These are phyloP conservation scores for Spodoptera frugiperda DNA, from an alignment of 1,140 invertebrate genomes.

Conservation along the genomic window DNA sequence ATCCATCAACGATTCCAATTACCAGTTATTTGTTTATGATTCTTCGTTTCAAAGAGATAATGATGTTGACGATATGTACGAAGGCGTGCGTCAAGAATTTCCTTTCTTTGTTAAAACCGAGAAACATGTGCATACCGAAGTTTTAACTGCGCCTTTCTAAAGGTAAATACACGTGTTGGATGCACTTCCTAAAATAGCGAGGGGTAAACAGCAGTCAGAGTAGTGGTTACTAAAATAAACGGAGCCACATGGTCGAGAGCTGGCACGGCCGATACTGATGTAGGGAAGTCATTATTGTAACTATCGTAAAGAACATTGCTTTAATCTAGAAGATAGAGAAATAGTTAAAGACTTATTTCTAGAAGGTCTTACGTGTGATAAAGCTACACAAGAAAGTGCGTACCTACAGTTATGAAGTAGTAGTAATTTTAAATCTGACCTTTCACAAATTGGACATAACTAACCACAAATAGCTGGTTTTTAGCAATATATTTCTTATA, in stretches of 20 bases:
- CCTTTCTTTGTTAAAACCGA: slow-evolving; percentile 17
- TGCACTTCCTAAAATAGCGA: slow-evolving; percentile 36
- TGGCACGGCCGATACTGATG: slow-evolving; percentile 7
- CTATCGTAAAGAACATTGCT: not conserved
- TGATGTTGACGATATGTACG: slow-evolving; percentile 8
- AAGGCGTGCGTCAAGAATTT: slow-evolving; percentile 8
- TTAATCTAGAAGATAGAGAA: not conserved
- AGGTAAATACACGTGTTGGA: slow-evolving; percentile 27
- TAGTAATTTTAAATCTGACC: too few species aligned
- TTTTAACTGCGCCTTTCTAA: slow-evolving; percentile 8
- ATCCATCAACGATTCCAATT: too few species aligned
- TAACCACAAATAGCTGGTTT: too few species aligned
- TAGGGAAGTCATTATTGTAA: slow-evolving; percentile 1
- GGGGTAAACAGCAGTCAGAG: slow-evolving; percentile 38
- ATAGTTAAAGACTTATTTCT: not conserved
- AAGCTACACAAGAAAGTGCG: too few species aligned
- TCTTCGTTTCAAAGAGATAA: not conserved
- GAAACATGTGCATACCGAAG: not conserved
- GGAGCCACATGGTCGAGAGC: slow-evolving; percentile 15
- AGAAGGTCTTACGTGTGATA: too few species aligned
- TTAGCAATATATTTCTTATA: too few species aligned
- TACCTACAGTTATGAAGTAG: too few species aligned
- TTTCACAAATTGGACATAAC: too few species aligned
- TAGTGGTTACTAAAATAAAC: slow-evolving; percentile 22
- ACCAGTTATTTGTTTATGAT: slow-evolving; percentile 9